Evolutionary conservation across 2,888 invertebrate species (phyloP).

Genomic region (Agrilus cyanescens): DNA sequence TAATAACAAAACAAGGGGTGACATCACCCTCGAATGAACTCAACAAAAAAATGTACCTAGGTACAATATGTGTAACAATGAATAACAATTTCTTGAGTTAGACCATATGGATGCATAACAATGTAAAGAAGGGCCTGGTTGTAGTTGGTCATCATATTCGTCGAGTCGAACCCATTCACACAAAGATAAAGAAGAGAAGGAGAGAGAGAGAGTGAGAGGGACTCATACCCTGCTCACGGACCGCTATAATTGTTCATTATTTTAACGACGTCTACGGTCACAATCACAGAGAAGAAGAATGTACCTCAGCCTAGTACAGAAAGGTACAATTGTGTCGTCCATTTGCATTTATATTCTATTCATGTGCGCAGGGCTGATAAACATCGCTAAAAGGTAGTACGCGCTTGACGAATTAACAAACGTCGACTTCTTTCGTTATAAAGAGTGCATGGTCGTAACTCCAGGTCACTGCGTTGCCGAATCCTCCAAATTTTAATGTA

Average conservation of each 20-base stretch:
- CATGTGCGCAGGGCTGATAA: slow-evolving; percentile 33
- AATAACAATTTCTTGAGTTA: no score
- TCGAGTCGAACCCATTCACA: no score
- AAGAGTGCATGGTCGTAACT: no score
- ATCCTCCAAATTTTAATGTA: background rate
- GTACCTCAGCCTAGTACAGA: slow-evolving; percentile 26
- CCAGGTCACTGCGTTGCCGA: no score
- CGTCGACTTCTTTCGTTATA: slow-evolving; percentile 8
- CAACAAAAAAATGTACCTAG: no score
- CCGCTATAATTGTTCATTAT: slow-evolving; percentile 37
- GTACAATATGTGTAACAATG: no score
- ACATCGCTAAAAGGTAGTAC: slow-evolving; percentile 32
- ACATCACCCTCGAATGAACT: no score
- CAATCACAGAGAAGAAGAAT: slow-evolving; percentile 26
- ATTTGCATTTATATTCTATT: slow-evolving; percentile 38
- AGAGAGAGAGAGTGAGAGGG: slow-evolving; percentile 3
- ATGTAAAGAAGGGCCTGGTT: no score
- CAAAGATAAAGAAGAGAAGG: no score
- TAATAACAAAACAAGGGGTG: no score
- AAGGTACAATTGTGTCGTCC: slow-evolving; percentile 35
- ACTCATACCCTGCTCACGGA: slow-evolving; percentile 12
- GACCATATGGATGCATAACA: no score
- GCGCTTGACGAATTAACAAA: slow-evolving; percentile 34
- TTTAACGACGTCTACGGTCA: slow-evolving; percentile 32
- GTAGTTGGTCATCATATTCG: no score